Conservation (phyloP, 1,140 invertebrate species). For the Rhagoletis pomonella region DNA sequence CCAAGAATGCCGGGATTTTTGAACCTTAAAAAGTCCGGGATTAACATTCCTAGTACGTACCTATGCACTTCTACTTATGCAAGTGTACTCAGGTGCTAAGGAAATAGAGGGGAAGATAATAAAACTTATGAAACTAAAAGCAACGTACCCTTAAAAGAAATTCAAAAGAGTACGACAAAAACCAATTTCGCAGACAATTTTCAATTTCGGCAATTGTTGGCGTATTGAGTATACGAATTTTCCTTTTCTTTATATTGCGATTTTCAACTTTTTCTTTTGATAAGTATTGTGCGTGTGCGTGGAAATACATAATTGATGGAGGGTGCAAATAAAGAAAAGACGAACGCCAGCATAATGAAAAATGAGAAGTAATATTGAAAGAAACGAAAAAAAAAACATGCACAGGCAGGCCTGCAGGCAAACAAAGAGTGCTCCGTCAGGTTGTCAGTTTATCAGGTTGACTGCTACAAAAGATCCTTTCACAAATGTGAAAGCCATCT, state of each 20-base stretch:
- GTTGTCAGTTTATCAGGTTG: constrained; percentile 50
- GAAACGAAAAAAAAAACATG: background rate
- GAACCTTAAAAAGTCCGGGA: too few relatives aligned
- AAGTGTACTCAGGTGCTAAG: background rate
- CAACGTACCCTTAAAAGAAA: background rate
- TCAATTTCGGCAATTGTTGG: background rate
- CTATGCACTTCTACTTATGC: too few relatives aligned
- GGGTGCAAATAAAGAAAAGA: constrained; percentile 51
- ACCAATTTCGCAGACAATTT: background rate
- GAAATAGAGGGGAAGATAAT: background rate
- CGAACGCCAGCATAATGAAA: constrained; percentile 40
- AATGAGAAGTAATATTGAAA: background rate
- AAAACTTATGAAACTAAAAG: constrained; percentile 1
- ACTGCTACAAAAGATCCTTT: constrained; percentile 23
- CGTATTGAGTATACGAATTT: background rate
- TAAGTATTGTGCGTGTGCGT: constrained; percentile 14
- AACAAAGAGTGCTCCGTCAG: background rate
- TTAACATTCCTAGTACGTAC: too few relatives aligned
- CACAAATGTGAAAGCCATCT: background rate
- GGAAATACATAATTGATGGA: constrained; percentile 1
- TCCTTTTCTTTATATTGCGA: constrained; percentile 15
- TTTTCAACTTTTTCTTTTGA: constrained; percentile 31
- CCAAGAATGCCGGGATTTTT: too few relatives aligned
- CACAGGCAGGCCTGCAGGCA: background rate
- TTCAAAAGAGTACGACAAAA: background rate